Evolutionary conservation across 2,113 vertebrate genomes (phyloP).

Genomic region (Anser brachyrhynchus): DNA sequence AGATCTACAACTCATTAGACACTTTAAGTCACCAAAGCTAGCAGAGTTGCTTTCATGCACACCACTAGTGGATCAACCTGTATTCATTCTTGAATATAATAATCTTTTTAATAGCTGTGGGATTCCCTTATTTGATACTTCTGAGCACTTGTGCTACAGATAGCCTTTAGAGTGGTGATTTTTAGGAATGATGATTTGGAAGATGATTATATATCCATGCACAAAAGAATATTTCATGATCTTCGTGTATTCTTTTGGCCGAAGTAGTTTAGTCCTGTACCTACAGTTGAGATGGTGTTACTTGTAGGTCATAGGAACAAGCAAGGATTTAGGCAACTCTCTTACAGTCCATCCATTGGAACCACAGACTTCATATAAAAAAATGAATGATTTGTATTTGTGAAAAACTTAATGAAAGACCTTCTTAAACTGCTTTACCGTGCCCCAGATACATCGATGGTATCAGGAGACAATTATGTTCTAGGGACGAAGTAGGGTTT

Average conservation of each 20-base stretch:
- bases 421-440: neutral
- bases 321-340: neutral
- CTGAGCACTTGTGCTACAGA: neutral
- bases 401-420: neutral
- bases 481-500: constrained; percentile 20
- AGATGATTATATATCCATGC: neutral
- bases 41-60: neutral
- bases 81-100: neutral
- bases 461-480: constrained; percentile 32
- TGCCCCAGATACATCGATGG: neutral
- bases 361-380: neutral
- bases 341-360: neutral
- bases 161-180: neutral
- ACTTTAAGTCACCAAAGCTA: neutral
- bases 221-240: neutral
- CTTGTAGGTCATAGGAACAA: neutral
- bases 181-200: neutral
- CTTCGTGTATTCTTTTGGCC: neutral
- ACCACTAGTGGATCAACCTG: neutral
- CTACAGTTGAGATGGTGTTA: neutral
- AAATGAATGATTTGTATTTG: neutral
- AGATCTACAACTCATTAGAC: neutral
- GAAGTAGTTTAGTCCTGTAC: neutral
- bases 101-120: neutral
- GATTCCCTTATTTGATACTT: neutral